Conservation (phyloP, 2,888 invertebrate species). For the Diaprepes abbreviatus region DNA sequence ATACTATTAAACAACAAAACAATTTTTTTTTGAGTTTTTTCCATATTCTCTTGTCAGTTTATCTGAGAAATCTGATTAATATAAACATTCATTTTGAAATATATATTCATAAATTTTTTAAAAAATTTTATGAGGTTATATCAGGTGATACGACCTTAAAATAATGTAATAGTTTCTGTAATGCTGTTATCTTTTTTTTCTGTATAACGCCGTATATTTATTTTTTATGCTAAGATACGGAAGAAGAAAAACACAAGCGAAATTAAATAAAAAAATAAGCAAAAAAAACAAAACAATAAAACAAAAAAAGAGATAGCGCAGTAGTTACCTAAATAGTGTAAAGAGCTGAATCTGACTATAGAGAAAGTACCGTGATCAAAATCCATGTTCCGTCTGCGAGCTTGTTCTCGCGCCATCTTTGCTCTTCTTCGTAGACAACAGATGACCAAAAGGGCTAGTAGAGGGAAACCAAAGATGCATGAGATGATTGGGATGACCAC, state of each 20-base stretch:
- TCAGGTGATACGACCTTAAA: too few relatives aligned
- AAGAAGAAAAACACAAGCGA: neutral
- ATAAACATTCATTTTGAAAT: too few relatives aligned
- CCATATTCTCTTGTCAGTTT: too few relatives aligned
- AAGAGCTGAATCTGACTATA: constrained; percentile 82
- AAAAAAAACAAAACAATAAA: constrained; percentile 19
- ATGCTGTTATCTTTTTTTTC: too few relatives aligned
- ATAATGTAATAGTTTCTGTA: too few relatives aligned
- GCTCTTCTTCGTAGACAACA: constrained; percentile 88
- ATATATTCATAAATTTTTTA: too few relatives aligned
- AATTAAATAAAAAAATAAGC: neutral
- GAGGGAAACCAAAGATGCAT: constrained; percentile 90
- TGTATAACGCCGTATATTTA: too few relatives aligned
- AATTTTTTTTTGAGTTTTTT: too few relatives aligned
- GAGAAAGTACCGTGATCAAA: constrained; percentile 87
- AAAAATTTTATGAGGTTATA: too few relatives aligned
- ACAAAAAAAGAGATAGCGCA: constrained; percentile 36
- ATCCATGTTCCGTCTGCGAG: constrained; percentile 84
- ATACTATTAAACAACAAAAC: too few relatives aligned
- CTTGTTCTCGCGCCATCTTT: constrained; percentile 86
- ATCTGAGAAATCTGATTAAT: too few relatives aligned
- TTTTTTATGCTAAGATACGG: too few relatives aligned
- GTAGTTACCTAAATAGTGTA: constrained; percentile 78
- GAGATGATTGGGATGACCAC: constrained; percentile 91
- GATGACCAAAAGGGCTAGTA: constrained; percentile 87